Evolutionary conservation across 2,113 vertebrate genomes (phyloP).

Genomic region (Tupaia tana): DNA sequence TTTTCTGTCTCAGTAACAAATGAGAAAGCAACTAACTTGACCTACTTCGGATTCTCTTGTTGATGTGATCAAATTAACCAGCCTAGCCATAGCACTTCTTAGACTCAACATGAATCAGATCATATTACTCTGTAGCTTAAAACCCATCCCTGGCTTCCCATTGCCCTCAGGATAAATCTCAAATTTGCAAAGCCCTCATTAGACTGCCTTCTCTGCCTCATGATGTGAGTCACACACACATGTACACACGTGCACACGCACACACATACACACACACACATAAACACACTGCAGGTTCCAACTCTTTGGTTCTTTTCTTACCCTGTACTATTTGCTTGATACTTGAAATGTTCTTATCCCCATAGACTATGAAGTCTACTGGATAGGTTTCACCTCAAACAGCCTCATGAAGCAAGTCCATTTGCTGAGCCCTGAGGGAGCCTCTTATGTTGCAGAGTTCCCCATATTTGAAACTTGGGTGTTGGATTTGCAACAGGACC

Average conservation of each 20-base stretch:
- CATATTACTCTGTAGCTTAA: background rate
- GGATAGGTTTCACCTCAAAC: background rate
- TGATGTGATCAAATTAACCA: constrained; percentile 14
- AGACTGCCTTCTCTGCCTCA: background rate
- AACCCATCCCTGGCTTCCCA: background rate
- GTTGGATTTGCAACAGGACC: background rate
- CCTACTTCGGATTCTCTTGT: background rate
- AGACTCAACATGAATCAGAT: constrained; percentile 9
- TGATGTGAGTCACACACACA: too few relatives aligned
- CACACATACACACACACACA: background rate
- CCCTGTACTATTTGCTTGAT: background rate
- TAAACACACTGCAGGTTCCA: background rate
- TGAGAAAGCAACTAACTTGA: background rate
- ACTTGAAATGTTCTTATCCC: background rate
- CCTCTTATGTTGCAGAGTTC: background rate
- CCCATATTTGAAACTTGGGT: background rate
- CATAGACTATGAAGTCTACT: background rate
- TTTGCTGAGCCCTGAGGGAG: background rate
- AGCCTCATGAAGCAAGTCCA: background rate
- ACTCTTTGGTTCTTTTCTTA: background rate
- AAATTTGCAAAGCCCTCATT: background rate
- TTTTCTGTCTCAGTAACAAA: background rate
- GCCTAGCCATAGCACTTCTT: background rate
- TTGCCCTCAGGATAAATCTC: background rate
- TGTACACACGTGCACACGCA: fast-evolving